Evolutionary conservation across 2,888 invertebrate species (phyloP), one percentile per base, ranked within the genome.

Genomic region (Noctua comes): DNA sequence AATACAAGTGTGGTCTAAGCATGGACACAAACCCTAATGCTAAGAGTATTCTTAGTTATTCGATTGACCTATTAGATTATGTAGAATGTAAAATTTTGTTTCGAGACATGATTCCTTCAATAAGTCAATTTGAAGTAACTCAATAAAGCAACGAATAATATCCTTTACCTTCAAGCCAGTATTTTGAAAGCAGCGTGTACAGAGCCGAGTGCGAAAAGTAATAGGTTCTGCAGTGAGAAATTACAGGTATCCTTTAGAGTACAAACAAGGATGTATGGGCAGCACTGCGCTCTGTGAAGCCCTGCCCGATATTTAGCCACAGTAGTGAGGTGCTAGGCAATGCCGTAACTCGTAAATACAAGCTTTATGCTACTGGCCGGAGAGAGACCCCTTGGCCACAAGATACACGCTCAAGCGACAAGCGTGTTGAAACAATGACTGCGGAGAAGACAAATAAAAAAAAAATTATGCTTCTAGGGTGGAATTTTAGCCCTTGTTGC

Each of bases 201-300:
- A 40, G 31, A 64, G 1, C 65, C 59, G 6, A 85, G 86, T 88
- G 84, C 75, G 83, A 80, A 82, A 79, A 73, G 79, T 77, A 84
- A 88, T 89, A 88, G 85, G 80, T 80, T 73, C 72, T 77, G 75
- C 77, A 72, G 86, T 88, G 90, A 89, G 87, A 89, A 91, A 92
- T 91, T 87, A 87, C 87, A 87, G 90, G 89, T 90, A 90, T 90
- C 88, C 82, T 88, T 89, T 88, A 91, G 81, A 83, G 83, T 80
- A 85, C 87, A 87, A 92, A 92, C 89, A 77, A 92, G 90, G 83
- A 93, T 89, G 83, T 90, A 91, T 86, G 86, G 80, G 11, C 69
- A 76, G 73, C 43, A 36, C 84, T 74, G 73, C 78, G 75, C 81
- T 79, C 86, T 78, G 75, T 84, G 80, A 83, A 83, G 80, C 69